These are phyloP conservation scores for Heterotis niloticus DNA, from an alignment of 2,113 vertebrate species.

Conservation along the genomic window DNA sequence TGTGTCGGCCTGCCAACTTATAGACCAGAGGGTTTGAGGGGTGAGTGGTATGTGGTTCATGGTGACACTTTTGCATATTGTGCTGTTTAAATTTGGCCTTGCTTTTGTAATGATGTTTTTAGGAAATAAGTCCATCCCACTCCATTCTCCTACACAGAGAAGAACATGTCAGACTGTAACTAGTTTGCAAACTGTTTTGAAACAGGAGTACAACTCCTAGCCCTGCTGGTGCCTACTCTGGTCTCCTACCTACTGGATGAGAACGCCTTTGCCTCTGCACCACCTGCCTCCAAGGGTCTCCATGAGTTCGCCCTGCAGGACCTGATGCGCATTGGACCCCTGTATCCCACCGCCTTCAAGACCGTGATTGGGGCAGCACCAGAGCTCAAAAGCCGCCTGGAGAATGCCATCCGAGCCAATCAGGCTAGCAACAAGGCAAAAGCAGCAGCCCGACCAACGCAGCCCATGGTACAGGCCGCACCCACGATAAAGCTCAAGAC, in stretches of 20 bases:
- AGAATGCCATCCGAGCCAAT: slow-evolving; percentile 88
- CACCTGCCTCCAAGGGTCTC: slow-evolving; percentile 76
- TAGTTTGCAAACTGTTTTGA: slow-evolving; percentile 29
- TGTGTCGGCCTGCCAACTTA: too few species aligned
- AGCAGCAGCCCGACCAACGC: slow-evolving; percentile 76
- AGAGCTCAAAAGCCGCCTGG: slow-evolving; percentile 86
- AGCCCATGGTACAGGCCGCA: slow-evolving; percentile 78
- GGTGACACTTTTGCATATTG: too few species aligned
- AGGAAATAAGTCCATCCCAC: too few species aligned
- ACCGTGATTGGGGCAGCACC: slow-evolving; percentile 93
- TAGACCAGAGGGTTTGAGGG: too few species aligned
- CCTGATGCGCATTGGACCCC: slow-evolving; percentile 93
- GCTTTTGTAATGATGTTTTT: neutral
- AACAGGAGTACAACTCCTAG: slow-evolving; percentile 87
- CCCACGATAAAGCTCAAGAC: slow-evolving; percentile 98
- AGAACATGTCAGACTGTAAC: neutral
- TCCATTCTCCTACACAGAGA: too few species aligned
- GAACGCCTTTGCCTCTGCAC: slow-evolving; percentile 78
- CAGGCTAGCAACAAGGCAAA: slow-evolving; percentile 90
- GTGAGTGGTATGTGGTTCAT: too few species aligned
- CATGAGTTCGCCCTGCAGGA: slow-evolving; percentile 96
- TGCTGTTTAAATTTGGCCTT: neutral
- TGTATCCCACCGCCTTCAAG: slow-evolving; percentile 94
- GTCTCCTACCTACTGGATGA: slow-evolving; percentile 94
- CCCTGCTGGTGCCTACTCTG: slow-evolving; percentile 89